Evolutionary conservation across 2,888 invertebrate species (phyloP).

Genomic region (Beris morrisii): DNA sequence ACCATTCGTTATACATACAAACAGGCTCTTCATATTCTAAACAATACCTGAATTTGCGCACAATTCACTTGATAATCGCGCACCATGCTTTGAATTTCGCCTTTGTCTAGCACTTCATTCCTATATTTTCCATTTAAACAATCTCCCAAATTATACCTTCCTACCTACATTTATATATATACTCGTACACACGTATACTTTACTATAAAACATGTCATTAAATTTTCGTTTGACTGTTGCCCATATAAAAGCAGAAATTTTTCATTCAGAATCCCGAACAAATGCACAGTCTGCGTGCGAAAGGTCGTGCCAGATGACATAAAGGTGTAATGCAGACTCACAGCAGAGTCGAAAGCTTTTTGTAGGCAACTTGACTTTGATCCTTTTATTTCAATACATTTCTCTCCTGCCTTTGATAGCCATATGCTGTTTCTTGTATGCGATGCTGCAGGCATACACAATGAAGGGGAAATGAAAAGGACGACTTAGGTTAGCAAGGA

Average conservation of each 20-base stretch:
- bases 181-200: too few species aligned
- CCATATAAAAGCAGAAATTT: too few species aligned
- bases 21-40: conserved; percentile 12
- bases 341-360: conserved; percentile 20
- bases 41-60: conserved; percentile 24
- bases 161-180: too few species aligned
- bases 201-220: too few species aligned
- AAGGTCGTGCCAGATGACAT: conserved; percentile 23
- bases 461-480: conserved; percentile 17
- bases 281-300: conserved; percentile 17
- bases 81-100: background rate
- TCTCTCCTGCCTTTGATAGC: background rate
- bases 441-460: conserved; percentile 16
- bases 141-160: too few species aligned
- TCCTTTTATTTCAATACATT: conserved; percentile 13
- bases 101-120: too few species aligned
- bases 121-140: too few species aligned
- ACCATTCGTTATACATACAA: too few species aligned
- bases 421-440: background rate
- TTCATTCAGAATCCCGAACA: too few species aligned
- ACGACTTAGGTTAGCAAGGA: conserved; percentile 3
- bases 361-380: conserved; percentile 30
- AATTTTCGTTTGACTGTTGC: too few species aligned
- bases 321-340: conserved; percentile 16
- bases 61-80: background rate